Evolutionary conservation across 2,888 invertebrate genomes (phyloP).

Genomic region (Tiliacea citrago): DNA sequence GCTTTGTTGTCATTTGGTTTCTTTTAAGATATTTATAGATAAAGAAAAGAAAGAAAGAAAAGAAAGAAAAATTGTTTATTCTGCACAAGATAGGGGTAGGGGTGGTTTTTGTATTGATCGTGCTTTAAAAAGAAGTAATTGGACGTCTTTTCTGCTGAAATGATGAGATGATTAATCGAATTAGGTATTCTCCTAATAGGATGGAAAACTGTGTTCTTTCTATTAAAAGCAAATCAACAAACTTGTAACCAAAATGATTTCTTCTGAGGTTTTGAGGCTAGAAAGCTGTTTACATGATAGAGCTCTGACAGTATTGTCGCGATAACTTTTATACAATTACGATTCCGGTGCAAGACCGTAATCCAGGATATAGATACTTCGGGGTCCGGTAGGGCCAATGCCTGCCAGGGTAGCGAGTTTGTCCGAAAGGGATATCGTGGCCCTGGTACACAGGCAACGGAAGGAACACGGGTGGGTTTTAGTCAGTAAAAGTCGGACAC

Average conservation of each 20-base stretch:
- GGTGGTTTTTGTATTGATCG: neutral
- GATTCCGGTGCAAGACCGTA: neutral
- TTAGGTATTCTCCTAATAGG: neutral
- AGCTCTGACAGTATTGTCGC: neutral
- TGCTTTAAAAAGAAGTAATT: too few species aligned
- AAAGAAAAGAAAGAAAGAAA: too few species aligned
- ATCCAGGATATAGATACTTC: neutral
- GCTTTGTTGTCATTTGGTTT: conserved; percentile 7
- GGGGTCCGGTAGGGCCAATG: too few species aligned
- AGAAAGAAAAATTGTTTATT: too few species aligned
- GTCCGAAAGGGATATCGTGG: too few species aligned
- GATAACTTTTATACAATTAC: neutral
- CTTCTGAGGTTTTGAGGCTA: too few species aligned
- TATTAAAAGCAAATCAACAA: neutral
- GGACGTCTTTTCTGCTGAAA: neutral
- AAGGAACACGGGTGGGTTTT: too few species aligned
- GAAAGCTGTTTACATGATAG: too few species aligned
- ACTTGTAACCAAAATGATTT: neutral
- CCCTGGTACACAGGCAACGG: too few species aligned
- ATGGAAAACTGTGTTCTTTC: neutral
- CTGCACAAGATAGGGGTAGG: too few species aligned
- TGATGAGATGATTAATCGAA: neutral
- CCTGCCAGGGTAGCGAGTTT: too few species aligned
- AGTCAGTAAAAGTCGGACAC: too few species aligned
- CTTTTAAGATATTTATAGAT: conserved; percentile 4